Percentiles rank a stretch among this genome's conserved stretches.
These are phyloP conservation scores for Lamellibrachia satsuma DNA, from an alignment of 2,888 invertebrate genomes.

Conservation along the genomic window DNA sequence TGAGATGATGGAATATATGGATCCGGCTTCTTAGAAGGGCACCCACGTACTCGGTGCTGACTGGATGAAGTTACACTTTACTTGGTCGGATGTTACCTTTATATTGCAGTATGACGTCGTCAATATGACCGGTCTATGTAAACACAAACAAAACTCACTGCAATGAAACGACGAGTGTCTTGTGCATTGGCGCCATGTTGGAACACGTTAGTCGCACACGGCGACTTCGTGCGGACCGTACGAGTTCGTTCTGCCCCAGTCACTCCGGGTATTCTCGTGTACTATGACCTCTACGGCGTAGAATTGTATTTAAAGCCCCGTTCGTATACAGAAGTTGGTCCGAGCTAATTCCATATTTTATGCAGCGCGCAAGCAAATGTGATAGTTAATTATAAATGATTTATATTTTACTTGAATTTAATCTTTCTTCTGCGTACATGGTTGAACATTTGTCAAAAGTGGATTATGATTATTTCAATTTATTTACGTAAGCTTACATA, in stretches of 20 bases:
- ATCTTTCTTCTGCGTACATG: not conserved
- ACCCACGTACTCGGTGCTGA: not conserved
- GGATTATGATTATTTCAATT: not conserved
- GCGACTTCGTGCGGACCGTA: not conserved
- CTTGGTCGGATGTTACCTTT: not conserved
- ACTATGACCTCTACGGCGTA: not conserved
- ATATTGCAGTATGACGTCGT: not conserved
- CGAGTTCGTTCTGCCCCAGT: not conserved
- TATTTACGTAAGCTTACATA: not conserved
- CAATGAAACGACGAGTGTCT: not conserved
- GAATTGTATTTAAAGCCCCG: not conserved
- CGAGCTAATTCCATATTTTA: not conserved
- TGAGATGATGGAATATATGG: conserved; percentile 13
- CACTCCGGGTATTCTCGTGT: not conserved
- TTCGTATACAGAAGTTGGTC: not conserved
- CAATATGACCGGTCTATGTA: not conserved
- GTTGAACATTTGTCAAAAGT: not conserved
- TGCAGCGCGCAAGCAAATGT: not conserved
- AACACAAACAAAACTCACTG: not conserved
- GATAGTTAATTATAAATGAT: not conserved
- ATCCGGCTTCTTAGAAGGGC: not conserved
- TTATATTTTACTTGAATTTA: not conserved
- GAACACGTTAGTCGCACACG: not conserved
- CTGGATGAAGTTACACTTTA: not conserved
- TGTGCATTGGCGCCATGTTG: not conserved